These are phyloP conservation scores for Montipora cactus DNA, from an alignment of 64 coral and sea anemone genomes.

Conservation along the genomic window DNA sequence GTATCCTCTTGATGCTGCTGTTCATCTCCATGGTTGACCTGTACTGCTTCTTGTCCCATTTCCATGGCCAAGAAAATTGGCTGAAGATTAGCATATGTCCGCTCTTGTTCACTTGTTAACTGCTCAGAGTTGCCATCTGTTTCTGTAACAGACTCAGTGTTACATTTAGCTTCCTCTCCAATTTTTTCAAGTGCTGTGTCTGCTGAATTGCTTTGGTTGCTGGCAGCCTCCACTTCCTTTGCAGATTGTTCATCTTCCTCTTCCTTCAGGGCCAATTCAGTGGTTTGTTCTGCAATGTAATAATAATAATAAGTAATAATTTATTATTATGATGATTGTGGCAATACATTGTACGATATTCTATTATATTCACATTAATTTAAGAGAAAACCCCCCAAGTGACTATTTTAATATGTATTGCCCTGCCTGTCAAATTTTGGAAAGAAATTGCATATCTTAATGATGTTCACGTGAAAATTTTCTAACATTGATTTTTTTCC, in stretches of 20 bases:
- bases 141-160: constrained; percentile 23
- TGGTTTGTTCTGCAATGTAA: background rate
- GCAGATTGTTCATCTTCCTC: background rate
- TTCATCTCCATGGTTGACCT: constrained; percentile 46
- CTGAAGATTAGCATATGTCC: constrained; percentile 94
- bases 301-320: no score
- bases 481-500: no score
- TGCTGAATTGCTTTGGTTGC: background rate
- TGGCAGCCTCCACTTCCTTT: constrained; percentile 20
- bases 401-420: no score
- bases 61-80: constrained; percentile 97
- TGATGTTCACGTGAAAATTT: no score
- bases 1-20: constrained; percentile 72
- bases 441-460: no score
- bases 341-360: no score
- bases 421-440: no score
- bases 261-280: background rate
- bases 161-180: background rate
- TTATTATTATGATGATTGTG: no score
- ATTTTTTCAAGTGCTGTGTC: background rate
- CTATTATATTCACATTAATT: no score
- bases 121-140: background rate
- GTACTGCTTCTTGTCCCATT: constrained; percentile 85
- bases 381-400: no score
- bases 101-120: constrained; percentile 79